These are phyloP conservation scores for Biston stratarius DNA, from an alignment of 2,888 invertebrate genomes.

Conservation along the genomic window DNA sequence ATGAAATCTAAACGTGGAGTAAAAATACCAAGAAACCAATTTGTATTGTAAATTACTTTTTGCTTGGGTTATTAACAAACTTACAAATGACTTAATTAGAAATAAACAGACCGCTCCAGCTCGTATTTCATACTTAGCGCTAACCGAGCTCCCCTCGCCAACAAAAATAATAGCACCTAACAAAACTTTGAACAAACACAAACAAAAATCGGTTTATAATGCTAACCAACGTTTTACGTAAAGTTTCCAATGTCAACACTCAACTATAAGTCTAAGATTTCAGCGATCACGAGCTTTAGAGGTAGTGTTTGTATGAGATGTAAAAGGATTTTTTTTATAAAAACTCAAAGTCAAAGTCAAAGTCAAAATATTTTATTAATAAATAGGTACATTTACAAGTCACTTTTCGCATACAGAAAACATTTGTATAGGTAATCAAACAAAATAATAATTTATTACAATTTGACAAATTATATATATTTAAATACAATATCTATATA, in stretches of 20 bases:
- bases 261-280: slow-evolving; percentile 7
- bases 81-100: slow-evolving; percentile 16
- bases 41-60: slow-evolving; percentile 1
- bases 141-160: slow-evolving; percentile 4
- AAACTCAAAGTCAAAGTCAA: too few relatives aligned
- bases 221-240: slow-evolving; percentile 8
- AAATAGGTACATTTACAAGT: too few relatives aligned
- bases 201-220: slow-evolving; percentile 15
- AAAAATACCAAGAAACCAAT: not conserved
- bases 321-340: too few relatives aligned
- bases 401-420: too few relatives aligned
- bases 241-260: slow-evolving; percentile 9
- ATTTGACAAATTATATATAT: too few relatives aligned
- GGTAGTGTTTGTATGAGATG: too few relatives aligned
- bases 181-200: slow-evolving; percentile 13
- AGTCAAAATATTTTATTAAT: too few relatives aligned
- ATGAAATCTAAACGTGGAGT: not conserved
- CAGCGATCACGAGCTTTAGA: not conserved
- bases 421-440: too few relatives aligned
- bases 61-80: not conserved
- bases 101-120: slow-evolving; percentile 11
- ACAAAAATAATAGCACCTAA: slow-evolving; percentile 7
- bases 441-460: too few relatives aligned
- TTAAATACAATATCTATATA: too few relatives aligned
- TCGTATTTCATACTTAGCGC: slow-evolving; percentile 8